Base-by-base conservation (phyloP, 37 sponge, comb jelly and placozoan species). In the Ianthella basta region DNA sequence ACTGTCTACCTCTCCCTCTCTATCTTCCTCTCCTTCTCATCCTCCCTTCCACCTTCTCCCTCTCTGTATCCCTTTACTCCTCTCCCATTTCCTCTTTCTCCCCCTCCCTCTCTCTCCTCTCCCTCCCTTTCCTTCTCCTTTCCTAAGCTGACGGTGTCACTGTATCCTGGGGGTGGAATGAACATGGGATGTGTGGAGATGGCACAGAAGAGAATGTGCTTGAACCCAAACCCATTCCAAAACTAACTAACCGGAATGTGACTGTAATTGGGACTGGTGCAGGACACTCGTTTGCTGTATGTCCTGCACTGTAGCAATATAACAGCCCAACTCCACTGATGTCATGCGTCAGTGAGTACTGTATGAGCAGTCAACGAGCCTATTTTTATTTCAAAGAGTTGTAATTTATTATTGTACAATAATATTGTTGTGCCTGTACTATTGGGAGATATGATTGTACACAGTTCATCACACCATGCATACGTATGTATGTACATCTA, bases 191-290 rank as follows among this genome's bases (percentile, higher is more conserved):
- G 34, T 80, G 27, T 30, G 59, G 60, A 50, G 65, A 39, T 86
- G 80, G 78, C 24, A 75, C 78, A 53, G 78, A 41, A 41, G 37
- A 24, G 5, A 44, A 75, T 41, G 78, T 75, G 25, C 21, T 15
- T 23, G 25, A 36, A 75, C 78, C 78, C 21, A 75, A 75, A 41
- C 78, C 78, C 44, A 50, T 75, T 75, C 25, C 78, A 8, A 75
- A 75, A n/a, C 54, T 75, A 24, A 50, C 37, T 19, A 50, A 24
- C 5, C 16, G 2, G 21, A 41, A 50, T 36, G 40, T 75, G 15
- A 37, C 36, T 72, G 14, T 13, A 72, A 36, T 88, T 61, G 92
- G 92, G 24, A 60, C 84, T 56, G 92, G 92, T n/a, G 89, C 86
- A 30, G 92, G 92, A 60, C 89, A 88, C 55, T 75, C 86, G 34